These are phyloP conservation scores for Hiodon alosoides DNA, from an alignment of 2,113 vertebrate genomes.

Conservation along the genomic window DNA sequence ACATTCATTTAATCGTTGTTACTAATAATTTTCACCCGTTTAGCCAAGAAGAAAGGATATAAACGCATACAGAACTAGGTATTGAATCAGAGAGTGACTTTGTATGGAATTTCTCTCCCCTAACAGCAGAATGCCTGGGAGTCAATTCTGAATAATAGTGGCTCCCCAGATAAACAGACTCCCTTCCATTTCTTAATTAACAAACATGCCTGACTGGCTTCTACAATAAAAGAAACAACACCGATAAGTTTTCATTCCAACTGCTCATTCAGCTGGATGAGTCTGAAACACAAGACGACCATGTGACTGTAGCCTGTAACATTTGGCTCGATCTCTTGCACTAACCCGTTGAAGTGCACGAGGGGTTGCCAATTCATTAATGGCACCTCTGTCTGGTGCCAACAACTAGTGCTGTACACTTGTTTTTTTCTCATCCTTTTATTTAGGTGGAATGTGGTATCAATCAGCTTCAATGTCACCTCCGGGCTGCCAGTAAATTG, in stretches of 20 bases:
- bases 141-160: not conserved
- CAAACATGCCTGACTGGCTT: not conserved
- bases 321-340: too few relatives aligned
- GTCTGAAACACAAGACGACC: not conserved
- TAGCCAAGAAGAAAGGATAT: slow-evolving; percentile 5
- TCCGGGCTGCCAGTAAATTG: too few relatives aligned
- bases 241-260: not conserved
- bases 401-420: too few relatives aligned
- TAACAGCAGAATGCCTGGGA: not conserved
- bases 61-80: not conserved
- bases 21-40: not conserved
- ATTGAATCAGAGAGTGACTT: not conserved
- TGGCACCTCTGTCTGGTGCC: too few relatives aligned
- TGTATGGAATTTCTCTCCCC: not conserved
- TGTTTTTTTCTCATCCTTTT: too few relatives aligned
- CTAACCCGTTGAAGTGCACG: too few relatives aligned
- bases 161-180: not conserved
- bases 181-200: slow-evolving; percentile 4
- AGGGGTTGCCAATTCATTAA: too few relatives aligned
- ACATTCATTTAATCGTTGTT: not conserved
- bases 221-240: not conserved
- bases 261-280: not conserved
- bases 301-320: too few relatives aligned
- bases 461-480: too few relatives aligned
- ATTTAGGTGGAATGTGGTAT: too few relatives aligned